A percentile compares a stretch with the other conserved stretches of the same genome.
Conservation (phyloP, 2,113 vertebrate genomes). For the Eretmochelys imbricata region DNA sequence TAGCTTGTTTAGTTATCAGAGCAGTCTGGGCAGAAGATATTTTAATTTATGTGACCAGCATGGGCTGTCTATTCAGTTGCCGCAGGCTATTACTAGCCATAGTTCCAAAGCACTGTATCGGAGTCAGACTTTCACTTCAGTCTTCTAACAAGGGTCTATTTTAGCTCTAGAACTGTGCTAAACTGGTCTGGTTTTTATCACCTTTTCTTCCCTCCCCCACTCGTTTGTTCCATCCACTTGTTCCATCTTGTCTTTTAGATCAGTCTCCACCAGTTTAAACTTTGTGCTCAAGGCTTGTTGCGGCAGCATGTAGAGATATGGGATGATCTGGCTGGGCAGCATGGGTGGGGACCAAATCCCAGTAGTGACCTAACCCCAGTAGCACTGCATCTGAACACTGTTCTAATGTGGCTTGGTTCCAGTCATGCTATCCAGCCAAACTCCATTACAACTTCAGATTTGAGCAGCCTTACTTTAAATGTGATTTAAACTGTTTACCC, state of each 20-base stretch:
- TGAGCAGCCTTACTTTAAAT: neutral
- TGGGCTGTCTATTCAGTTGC: neutral
- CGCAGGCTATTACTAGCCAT: neutral
- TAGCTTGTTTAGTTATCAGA: neutral
- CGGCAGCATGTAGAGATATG: fast-evolving
- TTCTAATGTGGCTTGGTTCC: neutral
- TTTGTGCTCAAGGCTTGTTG: neutral
- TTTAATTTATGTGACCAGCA: neutral
- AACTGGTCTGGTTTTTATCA: neutral
- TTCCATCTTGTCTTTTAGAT: neutral
- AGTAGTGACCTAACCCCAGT: neutral
- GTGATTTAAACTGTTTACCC: neutral
- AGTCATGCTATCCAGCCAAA: fast-evolving
- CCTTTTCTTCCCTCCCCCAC: neutral
- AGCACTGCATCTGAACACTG: fast-evolving
- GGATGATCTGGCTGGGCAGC: fast-evolving
- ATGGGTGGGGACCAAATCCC: neutral
- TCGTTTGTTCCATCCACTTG: neutral
- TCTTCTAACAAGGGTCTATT: neutral
- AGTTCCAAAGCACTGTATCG: fast-evolving
- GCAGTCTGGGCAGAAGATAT: fast-evolving
- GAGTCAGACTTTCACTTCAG: neutral
- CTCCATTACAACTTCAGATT: fast-evolving
- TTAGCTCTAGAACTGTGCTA: neutral
- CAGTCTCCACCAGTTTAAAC: neutral